These are phyloP conservation scores for Pedionomus torquatus DNA, from an alignment of 2,113 vertebrate species.

Conservation along the genomic window DNA sequence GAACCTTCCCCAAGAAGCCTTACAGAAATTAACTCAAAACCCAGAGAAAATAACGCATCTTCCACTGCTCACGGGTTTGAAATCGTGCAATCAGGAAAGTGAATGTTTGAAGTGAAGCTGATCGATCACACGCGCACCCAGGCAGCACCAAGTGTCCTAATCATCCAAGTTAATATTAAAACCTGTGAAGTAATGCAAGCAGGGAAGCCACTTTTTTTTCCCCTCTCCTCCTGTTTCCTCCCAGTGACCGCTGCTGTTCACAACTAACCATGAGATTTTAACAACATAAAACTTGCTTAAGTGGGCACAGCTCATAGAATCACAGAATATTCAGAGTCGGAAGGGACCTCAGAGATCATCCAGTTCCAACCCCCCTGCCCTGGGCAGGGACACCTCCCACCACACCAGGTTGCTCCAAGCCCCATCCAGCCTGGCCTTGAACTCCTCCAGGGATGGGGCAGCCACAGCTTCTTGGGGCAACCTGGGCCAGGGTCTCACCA, in stretches of 20 bases:
- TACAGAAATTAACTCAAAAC: background rate
- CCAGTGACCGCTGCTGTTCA: accelerated
- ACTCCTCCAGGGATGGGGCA: too few relatives aligned
- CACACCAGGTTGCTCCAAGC: too few relatives aligned
- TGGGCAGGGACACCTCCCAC: too few relatives aligned
- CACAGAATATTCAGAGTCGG: too few relatives aligned
- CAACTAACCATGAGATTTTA: background rate
- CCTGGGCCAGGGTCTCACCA: too few relatives aligned
- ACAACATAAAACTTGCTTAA: background rate
- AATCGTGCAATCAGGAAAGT: accelerated
- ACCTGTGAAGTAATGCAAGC: background rate
- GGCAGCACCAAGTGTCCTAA: background rate
- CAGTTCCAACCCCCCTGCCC: too few relatives aligned
- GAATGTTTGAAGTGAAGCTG: too few relatives aligned
- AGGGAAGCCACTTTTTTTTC: background rate
- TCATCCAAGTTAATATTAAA: background rate
- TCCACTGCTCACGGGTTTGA: background rate
- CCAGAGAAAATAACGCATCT: accelerated
- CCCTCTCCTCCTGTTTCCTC: background rate
- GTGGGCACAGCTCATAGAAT: background rate
- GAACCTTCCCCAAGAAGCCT: background rate
- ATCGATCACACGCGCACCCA: background rate
- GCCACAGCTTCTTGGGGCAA: too few relatives aligned
- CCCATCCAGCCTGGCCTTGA: too few relatives aligned
- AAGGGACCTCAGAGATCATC: too few relatives aligned